Percentiles rank a stretch among this genome's conserved stretches.
These are phyloP conservation scores for Tribolium madens DNA, from an alignment of 1,140 invertebrate genomes.

Conservation along the genomic window DNA sequence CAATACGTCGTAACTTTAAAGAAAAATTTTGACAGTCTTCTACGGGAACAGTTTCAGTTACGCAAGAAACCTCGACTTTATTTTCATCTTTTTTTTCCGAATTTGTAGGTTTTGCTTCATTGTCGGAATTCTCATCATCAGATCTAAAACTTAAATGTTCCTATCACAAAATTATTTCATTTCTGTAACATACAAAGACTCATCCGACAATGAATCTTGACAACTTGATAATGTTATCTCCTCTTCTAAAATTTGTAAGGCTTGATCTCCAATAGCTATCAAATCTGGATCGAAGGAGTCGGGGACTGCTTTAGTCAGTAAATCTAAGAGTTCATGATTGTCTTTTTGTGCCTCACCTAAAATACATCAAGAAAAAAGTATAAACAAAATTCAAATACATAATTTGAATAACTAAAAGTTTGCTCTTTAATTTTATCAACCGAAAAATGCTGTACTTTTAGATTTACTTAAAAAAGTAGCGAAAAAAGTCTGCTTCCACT, in stretches of 20 bases:
- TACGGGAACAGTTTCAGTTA: too few species aligned
- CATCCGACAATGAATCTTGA: background rate
- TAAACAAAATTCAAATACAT: too few species aligned
- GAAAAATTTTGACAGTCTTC: background rate
- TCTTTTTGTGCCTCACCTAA: background rate
- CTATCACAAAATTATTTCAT: background rate
- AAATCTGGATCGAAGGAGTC: background rate
- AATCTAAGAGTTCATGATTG: slow-evolving; percentile 7
- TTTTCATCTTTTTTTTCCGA: too few species aligned
- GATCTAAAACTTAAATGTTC: background rate
- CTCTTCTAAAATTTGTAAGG: background rate
- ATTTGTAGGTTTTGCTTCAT: background rate
- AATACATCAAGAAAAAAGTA: too few species aligned
- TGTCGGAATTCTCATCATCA: background rate
- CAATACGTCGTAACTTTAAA: background rate
- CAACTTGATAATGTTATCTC: background rate
- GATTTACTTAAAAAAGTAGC: too few species aligned
- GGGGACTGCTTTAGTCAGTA: background rate
- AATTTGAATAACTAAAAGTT: too few species aligned
- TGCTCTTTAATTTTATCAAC: too few species aligned
- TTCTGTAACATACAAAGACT: background rate
- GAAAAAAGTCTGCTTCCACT: too few species aligned
- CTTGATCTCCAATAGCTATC: background rate
- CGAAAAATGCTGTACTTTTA: too few species aligned
- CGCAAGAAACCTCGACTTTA: too few species aligned